phyloP scores from a whole-genome alignment of 2,888 invertebrate genomes.

The Amorpha juglandis region DNA sequence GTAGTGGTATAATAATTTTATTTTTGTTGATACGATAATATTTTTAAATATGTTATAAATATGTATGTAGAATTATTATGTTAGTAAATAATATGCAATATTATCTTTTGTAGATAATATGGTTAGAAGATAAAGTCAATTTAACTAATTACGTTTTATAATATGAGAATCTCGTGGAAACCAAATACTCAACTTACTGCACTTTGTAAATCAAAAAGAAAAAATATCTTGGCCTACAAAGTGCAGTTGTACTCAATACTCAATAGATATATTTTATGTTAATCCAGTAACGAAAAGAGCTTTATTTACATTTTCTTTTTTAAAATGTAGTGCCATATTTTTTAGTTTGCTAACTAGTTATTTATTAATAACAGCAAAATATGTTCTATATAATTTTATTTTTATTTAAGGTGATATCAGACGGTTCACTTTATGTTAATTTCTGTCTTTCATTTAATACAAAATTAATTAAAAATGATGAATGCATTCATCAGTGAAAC shows the following conservation, averaged over 20 bases:
- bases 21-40: not conserved
- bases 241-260: not conserved
- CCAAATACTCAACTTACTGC: too few species aligned
- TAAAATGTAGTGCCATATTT: conserved; percentile 10
- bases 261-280: not conserved
- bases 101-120: not conserved
- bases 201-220: too few species aligned
- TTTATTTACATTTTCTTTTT: not conserved
- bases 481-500: too few species aligned
- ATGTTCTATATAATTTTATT: conserved; percentile 6
- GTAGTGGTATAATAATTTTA: not conserved
- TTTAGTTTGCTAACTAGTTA: not conserved
- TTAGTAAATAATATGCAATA: not conserved
- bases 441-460: too few species aligned
- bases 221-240: too few species aligned
- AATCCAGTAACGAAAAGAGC: not conserved
- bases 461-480: too few species aligned
- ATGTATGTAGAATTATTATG: not conserved
- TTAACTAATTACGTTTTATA: not conserved
- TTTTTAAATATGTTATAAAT: not conserved
- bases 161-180: not conserved
- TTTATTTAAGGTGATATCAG: not conserved
- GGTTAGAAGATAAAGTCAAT: not conserved
- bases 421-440: conserved; percentile 1
- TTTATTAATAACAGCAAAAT: not conserved